Evolutionary conservation across 2,888 invertebrate species (phyloP), one percentile per base, ranked within the genome.

Genomic region (Chalcis sispes): DNA sequence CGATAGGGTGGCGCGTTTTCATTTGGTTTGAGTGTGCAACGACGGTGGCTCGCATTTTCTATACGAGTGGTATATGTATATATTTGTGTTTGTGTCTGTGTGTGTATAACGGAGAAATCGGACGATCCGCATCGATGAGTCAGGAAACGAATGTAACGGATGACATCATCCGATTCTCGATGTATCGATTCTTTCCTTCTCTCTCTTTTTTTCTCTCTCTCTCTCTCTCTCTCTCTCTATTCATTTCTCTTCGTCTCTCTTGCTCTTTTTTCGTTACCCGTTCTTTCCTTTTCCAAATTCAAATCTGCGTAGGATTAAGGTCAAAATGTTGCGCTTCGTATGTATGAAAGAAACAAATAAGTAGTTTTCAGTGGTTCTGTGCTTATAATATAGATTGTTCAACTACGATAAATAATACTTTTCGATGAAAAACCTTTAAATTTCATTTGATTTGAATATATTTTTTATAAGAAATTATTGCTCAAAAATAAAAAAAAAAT

Each of bases 131-230:
- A 61, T 71, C 70, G 77, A 74, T 77, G 77, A 77, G 54, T 77
- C 71, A 40, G 77, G 77, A 77, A 77, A 66, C 77, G 70, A 73
- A 73, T 73, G 73, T 73, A 77, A 77, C 73, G 77, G 69, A 77
- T 77, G 73, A 70, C 77, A 73, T 70, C 73, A 66, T 76, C 58
- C 72, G 76, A 72, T 72, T 72, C 46, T 61, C 71, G 66, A 56
- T 72, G 66, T 72, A 76, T 72, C 66, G 66, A 76, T 72, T 62
- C 52, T 2, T 23, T 61, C 25, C 8, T 29, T 29, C 48, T n/a
- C 52, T 42, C 25, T 23, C 18, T 8, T 20, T 8, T 20, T 48
- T 15, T 18, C 7, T 0, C 40, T 48, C 29, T 7, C 59, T 10
- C 59, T 10, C 10, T 8, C 23, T n/a, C 56, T 15, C 18, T 27